A percentile compares a stretch with the other conserved stretches of the same genome.
phyloP scores from a whole-genome alignment of 2,113 vertebrate species.

The Gobio gobio region DNA sequence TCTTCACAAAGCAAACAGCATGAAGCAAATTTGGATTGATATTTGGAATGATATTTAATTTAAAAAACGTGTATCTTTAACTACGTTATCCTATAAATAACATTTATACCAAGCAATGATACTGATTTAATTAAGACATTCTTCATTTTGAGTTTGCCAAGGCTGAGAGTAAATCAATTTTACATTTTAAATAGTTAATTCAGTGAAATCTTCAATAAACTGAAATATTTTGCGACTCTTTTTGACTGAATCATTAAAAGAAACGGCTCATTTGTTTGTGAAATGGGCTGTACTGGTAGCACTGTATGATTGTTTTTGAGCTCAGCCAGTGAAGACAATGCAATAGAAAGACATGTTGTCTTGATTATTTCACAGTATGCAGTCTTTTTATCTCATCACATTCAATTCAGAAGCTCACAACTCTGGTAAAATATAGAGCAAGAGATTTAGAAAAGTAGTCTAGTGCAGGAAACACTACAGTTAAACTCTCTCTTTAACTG shows the following conservation, averaged over 20 bases:
- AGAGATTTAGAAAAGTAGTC: neutral
- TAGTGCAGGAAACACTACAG: neutral
- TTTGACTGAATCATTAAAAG: neutral
- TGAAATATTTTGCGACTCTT: neutral
- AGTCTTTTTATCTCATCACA: constrained; percentile 27
- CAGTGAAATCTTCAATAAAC: neutral
- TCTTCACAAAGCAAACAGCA: no score
- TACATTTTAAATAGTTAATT: neutral
- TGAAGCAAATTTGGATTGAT: no score
- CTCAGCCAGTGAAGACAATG: neutral
- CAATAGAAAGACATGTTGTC: neutral
- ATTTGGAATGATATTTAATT: no score
- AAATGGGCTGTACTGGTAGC: neutral
- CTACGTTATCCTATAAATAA: no score
- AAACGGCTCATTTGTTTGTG: neutral
- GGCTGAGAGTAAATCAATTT: neutral
- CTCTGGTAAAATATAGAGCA: neutral
- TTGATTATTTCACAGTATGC: constrained; percentile 17
- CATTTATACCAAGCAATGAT: neutral
- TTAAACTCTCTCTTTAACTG: neutral
- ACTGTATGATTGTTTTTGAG: constrained; percentile 21
- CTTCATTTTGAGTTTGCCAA: neutral
- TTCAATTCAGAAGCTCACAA: neutral
- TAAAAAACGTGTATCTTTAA: no score
- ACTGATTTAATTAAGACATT: neutral